Conservation (phyloP, 2,113 vertebrate species). For the Malurus cyaneus region DNA sequence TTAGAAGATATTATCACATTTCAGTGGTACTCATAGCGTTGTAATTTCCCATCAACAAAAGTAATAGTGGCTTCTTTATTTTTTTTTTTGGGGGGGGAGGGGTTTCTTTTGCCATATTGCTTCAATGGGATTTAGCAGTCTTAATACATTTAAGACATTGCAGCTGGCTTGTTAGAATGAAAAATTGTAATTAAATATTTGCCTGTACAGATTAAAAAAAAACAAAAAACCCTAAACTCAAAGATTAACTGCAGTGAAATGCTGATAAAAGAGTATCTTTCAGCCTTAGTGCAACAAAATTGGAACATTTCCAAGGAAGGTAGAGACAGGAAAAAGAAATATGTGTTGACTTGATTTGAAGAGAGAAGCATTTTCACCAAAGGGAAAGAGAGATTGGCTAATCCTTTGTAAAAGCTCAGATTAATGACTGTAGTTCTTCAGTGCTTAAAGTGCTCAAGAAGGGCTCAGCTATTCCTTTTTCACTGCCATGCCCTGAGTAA, state of each 20-base stretch:
- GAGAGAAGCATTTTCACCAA: slow-evolving; percentile 4
- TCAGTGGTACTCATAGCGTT: not conserved
- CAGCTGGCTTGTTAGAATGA: not conserved
- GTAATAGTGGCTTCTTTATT: not conserved
- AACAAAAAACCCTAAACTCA: not conserved
- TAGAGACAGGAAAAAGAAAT: not conserved
- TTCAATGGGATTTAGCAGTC: not conserved
- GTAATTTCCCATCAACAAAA: not conserved
- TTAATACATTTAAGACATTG: not conserved
- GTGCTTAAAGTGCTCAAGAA: not conserved
- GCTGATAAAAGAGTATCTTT: not conserved
- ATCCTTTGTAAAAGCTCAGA: slow-evolving; percentile 1
- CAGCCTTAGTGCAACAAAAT: not conserved
- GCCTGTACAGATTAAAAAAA: not conserved
- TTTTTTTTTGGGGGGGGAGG: not conserved
- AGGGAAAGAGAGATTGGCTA: not conserved
- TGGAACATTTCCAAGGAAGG: not conserved
- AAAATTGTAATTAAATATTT: not conserved
- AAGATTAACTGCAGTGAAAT: not conserved
- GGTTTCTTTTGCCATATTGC: not conserved
- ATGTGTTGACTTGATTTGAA: not conserved
- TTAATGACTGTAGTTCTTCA: not conserved
- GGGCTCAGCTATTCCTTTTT: not conserved
- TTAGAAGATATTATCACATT: not conserved
- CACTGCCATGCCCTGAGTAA: not conserved